Percentiles rank a stretch among this genome's conserved stretches.
phyloP scores from a whole-genome alignment of 2,888 invertebrate genomes.

The Macrosoma leucophasiata region DNA sequence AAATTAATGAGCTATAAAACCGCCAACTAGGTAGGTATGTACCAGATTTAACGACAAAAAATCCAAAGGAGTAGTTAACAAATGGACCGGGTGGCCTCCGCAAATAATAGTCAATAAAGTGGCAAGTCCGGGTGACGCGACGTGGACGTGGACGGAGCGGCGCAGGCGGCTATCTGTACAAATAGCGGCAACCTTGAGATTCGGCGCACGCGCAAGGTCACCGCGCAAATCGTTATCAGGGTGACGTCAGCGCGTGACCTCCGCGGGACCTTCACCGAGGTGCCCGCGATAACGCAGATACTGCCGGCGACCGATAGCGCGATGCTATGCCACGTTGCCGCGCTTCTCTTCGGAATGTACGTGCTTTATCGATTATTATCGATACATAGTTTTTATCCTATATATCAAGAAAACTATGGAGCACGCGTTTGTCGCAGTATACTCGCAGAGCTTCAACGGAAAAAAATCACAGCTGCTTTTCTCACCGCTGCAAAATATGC shows the following conservation, averaged over 20 bases:
- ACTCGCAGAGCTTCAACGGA: no score
- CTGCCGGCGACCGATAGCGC: constrained; percentile 64
- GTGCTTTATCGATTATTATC: no score
- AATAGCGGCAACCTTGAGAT: constrained; percentile 72
- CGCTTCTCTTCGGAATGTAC: constrained; percentile 24
- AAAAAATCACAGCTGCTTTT: no score
- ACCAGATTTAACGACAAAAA: no score
- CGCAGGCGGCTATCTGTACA: constrained; percentile 58
- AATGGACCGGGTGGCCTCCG: constrained; percentile 47
- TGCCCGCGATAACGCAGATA: constrained; percentile 62
- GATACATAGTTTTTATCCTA: no score
- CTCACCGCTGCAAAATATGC: no score
- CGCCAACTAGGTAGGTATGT: no score
- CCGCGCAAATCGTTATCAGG: constrained; percentile 73
- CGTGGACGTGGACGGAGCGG: constrained; percentile 31
- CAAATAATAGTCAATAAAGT: constrained; percentile 58
- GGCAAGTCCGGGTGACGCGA: constrained; percentile 58
- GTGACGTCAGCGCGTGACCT: constrained; percentile 71
- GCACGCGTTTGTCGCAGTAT: no score
- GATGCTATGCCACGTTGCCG: constrained; percentile 22
- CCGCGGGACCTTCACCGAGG: constrained; percentile 57
- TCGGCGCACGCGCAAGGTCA: constrained; percentile 73
- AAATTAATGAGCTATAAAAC: no score
- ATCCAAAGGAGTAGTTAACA: no score
- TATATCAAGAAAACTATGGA: no score